These are phyloP conservation scores for Pyrrhosoma nymphula DNA, from an alignment of 2,888 invertebrate species.

Conservation along the genomic window DNA sequence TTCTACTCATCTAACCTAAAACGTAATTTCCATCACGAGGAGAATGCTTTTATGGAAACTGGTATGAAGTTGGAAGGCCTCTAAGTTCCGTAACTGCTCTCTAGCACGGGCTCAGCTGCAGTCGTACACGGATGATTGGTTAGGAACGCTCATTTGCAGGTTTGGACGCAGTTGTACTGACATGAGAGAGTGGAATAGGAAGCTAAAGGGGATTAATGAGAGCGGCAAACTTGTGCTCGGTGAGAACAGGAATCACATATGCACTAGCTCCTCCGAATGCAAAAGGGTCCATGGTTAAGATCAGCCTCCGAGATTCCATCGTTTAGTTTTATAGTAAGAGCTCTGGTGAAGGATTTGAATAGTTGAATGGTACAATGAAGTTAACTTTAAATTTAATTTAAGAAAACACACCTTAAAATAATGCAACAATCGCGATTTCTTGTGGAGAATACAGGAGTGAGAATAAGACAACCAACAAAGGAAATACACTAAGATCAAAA, in stretches of 20 bases:
- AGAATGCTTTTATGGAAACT: neutral
- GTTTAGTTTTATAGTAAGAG: neutral
- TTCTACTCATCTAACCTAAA: too few relatives aligned
- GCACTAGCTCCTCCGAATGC: neutral
- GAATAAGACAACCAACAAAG: too few relatives aligned
- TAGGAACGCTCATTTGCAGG: neutral
- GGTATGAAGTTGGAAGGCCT: neutral
- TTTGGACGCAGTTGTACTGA: conserved; percentile 5
- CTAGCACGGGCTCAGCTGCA: neutral
- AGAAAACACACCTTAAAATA: too few relatives aligned
- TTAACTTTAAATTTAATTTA: too few relatives aligned
- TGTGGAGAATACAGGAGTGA: too few relatives aligned
- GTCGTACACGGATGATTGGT: neutral
- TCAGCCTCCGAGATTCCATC: too few relatives aligned
- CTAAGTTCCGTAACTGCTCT: neutral
- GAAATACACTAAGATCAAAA: too few relatives aligned
- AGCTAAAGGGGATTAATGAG: neutral
- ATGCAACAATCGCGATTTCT: too few relatives aligned
- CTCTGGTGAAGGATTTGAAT: too few relatives aligned
- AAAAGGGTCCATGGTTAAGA: neutral
- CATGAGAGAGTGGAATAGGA: neutral
- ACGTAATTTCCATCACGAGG: neutral
- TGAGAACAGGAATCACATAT: neutral
- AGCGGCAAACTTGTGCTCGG: neutral
- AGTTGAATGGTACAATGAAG: too few relatives aligned